Conservation (phyloP, 2,888 invertebrate genomes). For the Chymomyza amoena region DNA sequence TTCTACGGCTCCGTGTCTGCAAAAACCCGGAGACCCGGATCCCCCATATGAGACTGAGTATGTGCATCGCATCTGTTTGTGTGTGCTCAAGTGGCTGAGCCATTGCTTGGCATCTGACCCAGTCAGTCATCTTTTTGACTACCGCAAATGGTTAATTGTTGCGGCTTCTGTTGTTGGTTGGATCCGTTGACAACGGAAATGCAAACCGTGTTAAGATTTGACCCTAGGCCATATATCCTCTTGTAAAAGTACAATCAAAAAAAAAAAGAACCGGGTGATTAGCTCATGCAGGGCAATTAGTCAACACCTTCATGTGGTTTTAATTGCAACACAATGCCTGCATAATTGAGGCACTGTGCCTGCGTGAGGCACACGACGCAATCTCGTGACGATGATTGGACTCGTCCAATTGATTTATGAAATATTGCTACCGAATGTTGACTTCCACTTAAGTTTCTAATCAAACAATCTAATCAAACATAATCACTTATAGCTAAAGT, state of each 20-base stretch:
- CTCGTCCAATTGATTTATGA: background rate
- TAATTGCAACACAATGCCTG: background rate
- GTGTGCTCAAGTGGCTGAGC: conserved; percentile 58
- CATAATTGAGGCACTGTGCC: background rate
- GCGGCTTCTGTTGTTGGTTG: background rate
- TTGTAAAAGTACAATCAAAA: background rate
- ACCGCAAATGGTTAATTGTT: conserved; percentile 65
- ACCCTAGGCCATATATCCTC: conserved; percentile 55
- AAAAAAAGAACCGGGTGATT: background rate
- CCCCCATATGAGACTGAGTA: background rate
- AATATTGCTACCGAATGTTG: background rate
- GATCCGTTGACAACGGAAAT: conserved; percentile 38
- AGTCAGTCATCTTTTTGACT: conserved; percentile 43
- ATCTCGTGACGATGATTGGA: background rate
- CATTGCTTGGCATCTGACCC: conserved; percentile 52
- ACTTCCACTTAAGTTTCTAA: background rate
- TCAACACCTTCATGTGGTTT: background rate
- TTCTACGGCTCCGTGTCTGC: background rate
- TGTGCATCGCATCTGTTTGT: conserved; percentile 5
- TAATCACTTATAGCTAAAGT: background rate
- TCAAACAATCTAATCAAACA: background rate
- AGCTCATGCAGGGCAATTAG: conserved; percentile 5
- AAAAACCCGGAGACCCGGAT: too few relatives aligned
- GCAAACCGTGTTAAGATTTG: conserved; percentile 75
- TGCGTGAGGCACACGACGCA: background rate